Evolutionary conservation across 1,140 invertebrate genomes (phyloP), one percentile per base, ranked within the genome.

Genomic region (Ditylenchus dipsaci): DNA sequence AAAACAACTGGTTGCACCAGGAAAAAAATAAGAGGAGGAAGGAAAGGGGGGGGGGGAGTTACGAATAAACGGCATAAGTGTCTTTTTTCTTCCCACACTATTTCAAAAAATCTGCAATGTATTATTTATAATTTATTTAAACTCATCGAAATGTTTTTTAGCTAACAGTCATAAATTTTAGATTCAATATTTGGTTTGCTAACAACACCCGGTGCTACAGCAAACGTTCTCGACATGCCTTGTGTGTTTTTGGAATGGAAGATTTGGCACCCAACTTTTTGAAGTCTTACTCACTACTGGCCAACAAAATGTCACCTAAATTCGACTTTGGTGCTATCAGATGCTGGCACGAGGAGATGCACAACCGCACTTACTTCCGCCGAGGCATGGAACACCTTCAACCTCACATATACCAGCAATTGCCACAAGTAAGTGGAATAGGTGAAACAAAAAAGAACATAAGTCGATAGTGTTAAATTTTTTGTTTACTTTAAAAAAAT

Each of bases 291-390:
- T 23, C 61, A 9, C 29, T 61, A 8, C 29, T 65, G 1, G 65
- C 66, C 17, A 72, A 43, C 60, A 61, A 65, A 65, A 65, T 65
- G 89, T 67, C 89, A 87, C 23, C 82, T 78, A 38, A 78, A 72
- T 58, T 90, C 88, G 53, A 88, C 89, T 73, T 88, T 49, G 63
- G 63, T 7, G 63, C 63, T 21, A 21, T 65, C 15, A 38, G 23
- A 8, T 65, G 63, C 19, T 65, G 63, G 63, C 57, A 65, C 19
- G 63, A 65, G n/a, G 26, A 63, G 21, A 61, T 61, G 27, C 38
- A 33, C 29, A 61, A 61, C 59, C n/a, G 59, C n/a, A 61, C 59
- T 13, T 61, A 61, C 26, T 53, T 53, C 49, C 49, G 49, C 3
- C 3, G 49, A 26, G 23, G 23, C 3, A 53, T 53, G 23, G 49